Percentiles rank a stretch among this genome's conserved stretches.
These are phyloP conservation scores for Cyphomyrus plagiostoma DNA, from an alignment of 2,113 vertebrate genomes.

Conservation along the genomic window DNA sequence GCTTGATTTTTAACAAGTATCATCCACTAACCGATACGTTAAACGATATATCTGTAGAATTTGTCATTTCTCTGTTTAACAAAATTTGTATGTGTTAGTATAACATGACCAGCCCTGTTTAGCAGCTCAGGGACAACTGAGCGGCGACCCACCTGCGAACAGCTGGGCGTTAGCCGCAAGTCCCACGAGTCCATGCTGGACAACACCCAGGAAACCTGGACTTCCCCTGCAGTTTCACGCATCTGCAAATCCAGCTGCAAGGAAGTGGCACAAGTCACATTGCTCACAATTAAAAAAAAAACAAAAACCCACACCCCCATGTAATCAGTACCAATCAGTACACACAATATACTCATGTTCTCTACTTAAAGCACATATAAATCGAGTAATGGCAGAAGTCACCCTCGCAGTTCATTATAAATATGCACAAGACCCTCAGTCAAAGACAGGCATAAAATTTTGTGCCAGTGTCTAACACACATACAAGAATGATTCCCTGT, in stretches of 20 bases:
- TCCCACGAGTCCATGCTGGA: constrained; percentile 41
- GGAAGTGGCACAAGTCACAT: constrained; percentile 16
- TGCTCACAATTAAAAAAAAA: background rate
- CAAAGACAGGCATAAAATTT: background rate
- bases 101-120: background rate
- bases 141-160: constrained; percentile 47
- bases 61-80: background rate
- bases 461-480: background rate
- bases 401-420: background rate
- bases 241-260: constrained; percentile 77
- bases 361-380: background rate
- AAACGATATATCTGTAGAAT: background rate
- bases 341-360: background rate
- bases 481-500: background rate
- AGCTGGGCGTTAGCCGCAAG: constrained; percentile 48
- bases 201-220: constrained; percentile 72
- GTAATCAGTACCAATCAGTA: background rate
- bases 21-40: background rate
- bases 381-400: background rate
- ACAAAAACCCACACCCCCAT: background rate
- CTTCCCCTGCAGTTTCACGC: constrained; percentile 65
- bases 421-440: background rate
- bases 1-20: background rate
- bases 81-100: background rate
- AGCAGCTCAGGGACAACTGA: background rate